A percentile compares a stretch with the other conserved stretches of the same genome.
Evolutionary conservation across 2,888 invertebrate genomes (phyloP).

Genomic region (Drosophila incognita): DNA sequence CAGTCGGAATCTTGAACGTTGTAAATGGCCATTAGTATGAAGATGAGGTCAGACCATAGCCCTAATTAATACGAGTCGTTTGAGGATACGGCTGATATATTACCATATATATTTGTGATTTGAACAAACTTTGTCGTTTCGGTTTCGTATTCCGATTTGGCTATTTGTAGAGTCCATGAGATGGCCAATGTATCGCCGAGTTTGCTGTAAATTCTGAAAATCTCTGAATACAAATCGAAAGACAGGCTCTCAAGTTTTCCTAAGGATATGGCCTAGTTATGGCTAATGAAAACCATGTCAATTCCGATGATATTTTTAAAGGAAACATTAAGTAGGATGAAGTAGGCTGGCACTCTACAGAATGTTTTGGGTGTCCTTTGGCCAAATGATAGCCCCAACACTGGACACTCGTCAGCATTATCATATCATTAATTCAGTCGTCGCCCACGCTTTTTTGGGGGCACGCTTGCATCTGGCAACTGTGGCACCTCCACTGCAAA

Average conservation of each 20-base stretch:
- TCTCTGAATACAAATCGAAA: too few relatives aligned
- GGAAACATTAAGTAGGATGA: not conserved
- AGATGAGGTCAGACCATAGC: not conserved
- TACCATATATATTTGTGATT: too few relatives aligned
- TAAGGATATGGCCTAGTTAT: not conserved
- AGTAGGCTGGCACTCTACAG: not conserved
- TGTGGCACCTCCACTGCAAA: not conserved
- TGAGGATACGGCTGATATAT: too few relatives aligned
- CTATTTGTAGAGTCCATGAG: not conserved
- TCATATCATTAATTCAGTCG: too few relatives aligned
- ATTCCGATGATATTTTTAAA: not conserved
- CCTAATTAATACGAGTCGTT: not conserved
- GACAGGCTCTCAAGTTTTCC: too few relatives aligned
- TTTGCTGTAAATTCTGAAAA: too few relatives aligned
- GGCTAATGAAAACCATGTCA: not conserved
- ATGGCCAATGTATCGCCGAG: too few relatives aligned
- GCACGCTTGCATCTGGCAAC: constrained; percentile 37
- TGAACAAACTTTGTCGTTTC: not conserved
- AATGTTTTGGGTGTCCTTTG: not conserved
- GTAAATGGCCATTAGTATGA: not conserved
- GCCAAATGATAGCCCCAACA: not conserved
- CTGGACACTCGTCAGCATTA: not conserved
- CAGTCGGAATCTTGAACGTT: not conserved
- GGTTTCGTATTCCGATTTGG: not conserved
- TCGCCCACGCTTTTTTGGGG: constrained; percentile 59